phyloP scores from a whole-genome alignment of 2,113 vertebrate species.

The Anolis sagrei region DNA sequence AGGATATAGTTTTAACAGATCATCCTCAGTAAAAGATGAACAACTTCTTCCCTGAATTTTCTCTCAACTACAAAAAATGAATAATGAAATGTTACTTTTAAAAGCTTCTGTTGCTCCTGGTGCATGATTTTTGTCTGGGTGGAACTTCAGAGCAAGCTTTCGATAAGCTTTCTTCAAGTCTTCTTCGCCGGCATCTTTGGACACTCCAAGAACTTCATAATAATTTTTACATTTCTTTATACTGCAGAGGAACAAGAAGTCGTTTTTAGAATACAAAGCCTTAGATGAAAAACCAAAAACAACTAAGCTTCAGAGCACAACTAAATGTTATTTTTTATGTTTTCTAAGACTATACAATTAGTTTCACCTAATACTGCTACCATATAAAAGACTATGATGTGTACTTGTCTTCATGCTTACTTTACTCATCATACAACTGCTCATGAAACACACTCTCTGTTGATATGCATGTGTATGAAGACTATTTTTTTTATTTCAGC shows the following conservation, averaged over 20 bases:
- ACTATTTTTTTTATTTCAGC: not conserved
- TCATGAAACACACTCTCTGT: too few relatives aligned
- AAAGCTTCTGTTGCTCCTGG: conserved; percentile 98
- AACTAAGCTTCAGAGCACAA: not conserved
- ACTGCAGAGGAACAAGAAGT: conserved; percentile 76
- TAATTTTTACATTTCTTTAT: conserved; percentile 98
- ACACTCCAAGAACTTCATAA: conserved; percentile 93
- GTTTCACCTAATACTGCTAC: fast-evolving
- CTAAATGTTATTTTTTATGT: not conserved
- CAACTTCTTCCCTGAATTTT: not conserved
- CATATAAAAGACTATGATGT: not conserved
- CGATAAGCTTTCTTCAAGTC: conserved; percentile 97
- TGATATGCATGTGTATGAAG: not conserved
- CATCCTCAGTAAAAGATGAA: not conserved
- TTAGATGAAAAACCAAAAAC: not conserved
- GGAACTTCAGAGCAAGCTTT: conserved; percentile 96
- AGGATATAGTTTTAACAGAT: conserved; percentile 2
- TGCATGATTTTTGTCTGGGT: conserved; percentile 97
- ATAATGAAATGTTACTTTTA: conserved; percentile 86
- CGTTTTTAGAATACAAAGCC: conserved; percentile 18
- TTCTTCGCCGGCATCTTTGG: conserved; percentile 92
- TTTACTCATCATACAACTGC: not conserved
- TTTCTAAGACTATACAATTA: conserved; percentile 4
- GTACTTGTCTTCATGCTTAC: not conserved
- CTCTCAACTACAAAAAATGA: not conserved